These are phyloP conservation scores for Mizuhopecten yessoensis DNA, from an alignment of 1,140 invertebrate genomes.

Conservation along the genomic window DNA sequence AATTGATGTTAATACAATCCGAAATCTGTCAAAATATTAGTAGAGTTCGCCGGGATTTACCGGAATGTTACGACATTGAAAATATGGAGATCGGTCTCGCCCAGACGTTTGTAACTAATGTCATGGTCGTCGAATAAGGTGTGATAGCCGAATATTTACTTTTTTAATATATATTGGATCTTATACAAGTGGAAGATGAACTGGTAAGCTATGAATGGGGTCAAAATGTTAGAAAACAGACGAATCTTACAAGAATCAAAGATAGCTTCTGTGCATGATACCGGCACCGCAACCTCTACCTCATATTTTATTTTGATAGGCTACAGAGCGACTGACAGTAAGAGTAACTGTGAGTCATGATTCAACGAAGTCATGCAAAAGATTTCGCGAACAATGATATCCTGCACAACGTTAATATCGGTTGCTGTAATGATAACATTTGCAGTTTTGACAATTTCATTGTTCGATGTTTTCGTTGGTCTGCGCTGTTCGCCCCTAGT, in stretches of 20 bases:
- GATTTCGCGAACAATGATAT: no score
- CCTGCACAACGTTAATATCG: no score
- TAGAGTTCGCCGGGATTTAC: not conserved
- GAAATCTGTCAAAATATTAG: no score
- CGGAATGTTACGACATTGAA: not conserved
- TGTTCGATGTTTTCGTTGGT: no score
- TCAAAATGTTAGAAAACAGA: not conserved
- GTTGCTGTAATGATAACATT: no score
- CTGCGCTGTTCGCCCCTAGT: no score
- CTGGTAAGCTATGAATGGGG: not conserved
- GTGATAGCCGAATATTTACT: not conserved
- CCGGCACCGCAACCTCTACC: not conserved
- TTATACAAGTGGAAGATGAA: not conserved
- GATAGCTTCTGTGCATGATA: not conserved
- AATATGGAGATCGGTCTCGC: slow-evolving; percentile 13
- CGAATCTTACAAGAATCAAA: not conserved
- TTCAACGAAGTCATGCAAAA: not conserved
- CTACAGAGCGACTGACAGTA: not conserved
- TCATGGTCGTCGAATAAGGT: not conserved
- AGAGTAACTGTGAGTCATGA: slow-evolving; percentile 38
- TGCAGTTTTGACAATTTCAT: no score
- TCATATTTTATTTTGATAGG: no score
- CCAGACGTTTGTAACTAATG: not conserved
- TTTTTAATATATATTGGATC: not conserved
- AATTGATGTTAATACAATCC: no score